Evolutionary conservation across 2,797 vertebrate genomes (phyloP).

Genomic region (Streptopelia turtur): DNA sequence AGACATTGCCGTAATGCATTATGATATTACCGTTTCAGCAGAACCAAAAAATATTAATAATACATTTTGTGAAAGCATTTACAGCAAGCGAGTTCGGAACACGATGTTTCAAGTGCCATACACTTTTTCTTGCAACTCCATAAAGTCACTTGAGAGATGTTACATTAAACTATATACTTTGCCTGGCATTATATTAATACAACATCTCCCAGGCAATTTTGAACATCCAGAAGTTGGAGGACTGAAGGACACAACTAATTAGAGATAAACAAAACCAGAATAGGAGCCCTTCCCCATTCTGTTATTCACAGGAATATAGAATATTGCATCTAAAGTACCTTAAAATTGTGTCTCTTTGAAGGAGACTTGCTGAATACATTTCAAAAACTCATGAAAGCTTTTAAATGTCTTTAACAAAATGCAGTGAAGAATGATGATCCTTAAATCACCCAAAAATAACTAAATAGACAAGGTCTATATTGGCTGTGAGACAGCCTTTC

Average conservation of each 20-base stretch:
- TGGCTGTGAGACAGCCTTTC: neutral
- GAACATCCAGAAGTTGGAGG: neutral
- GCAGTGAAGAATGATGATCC: neutral
- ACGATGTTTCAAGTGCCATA: neutral
- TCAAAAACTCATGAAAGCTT: neutral
- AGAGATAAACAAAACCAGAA: neutral
- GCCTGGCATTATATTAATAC: neutral
- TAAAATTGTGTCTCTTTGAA: neutral
- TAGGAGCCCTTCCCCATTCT: neutral
- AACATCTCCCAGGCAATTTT: neutral
- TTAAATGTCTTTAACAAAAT: neutral
- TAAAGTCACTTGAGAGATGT: neutral
- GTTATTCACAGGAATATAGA: neutral
- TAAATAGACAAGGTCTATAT: neutral
- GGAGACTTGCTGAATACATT: neutral
- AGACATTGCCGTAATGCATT: slow-evolving; percentile 65
- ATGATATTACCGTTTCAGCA: slow-evolving; percentile 62
- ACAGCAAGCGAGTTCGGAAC: slow-evolving; percentile 1
- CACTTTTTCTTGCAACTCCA: neutral
- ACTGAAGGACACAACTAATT: neutral
- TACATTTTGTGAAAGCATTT: slow-evolving; percentile 46
- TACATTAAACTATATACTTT: neutral
- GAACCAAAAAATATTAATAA: slow-evolving; percentile 50
- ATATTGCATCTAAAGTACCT: neutral
- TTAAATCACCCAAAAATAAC: neutral